Evolutionary conservation across 1,140 invertebrate genomes (phyloP).

Genomic region (Ceratosolen solmsi): DNA sequence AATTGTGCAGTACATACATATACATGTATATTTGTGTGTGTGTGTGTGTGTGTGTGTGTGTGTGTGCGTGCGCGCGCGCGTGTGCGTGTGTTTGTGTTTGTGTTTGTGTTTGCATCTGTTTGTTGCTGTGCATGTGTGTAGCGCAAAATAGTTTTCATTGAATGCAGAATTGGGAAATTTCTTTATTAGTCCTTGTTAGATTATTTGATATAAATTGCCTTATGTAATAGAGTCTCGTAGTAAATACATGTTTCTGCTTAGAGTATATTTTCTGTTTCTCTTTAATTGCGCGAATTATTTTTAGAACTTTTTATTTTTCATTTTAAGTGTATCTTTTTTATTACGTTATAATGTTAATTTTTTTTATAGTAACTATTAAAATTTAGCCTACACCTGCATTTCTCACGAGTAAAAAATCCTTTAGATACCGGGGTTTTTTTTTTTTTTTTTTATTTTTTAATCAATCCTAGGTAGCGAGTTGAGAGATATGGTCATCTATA

Average conservation of each 20-base stretch:
- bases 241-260: constrained; percentile 34
- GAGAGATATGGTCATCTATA: constrained; percentile 45
- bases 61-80: too few species aligned
- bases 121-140: too few species aligned
- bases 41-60: too few species aligned
- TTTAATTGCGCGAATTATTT: background rate
- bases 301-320: background rate
- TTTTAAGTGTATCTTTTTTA: background rate
- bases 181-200: background rate
- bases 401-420: constrained; percentile 41
- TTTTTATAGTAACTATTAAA: constrained; percentile 4
- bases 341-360: background rate
- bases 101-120: too few species aligned
- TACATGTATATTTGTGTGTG: too few species aligned
- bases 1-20: background rate
- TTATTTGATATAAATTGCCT: background rate
- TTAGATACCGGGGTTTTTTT: too few species aligned
- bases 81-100: too few species aligned
- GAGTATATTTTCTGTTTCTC: background rate
- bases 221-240: too few species aligned
- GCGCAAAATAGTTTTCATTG: background rate
- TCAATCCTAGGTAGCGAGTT: constrained; percentile 33
- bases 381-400: background rate
- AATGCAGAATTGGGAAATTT: background rate
- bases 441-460: background rate